phyloP scores from a whole-genome alignment of 2,888 invertebrate species.

The Acanthosoma haemorrhoidale region DNA sequence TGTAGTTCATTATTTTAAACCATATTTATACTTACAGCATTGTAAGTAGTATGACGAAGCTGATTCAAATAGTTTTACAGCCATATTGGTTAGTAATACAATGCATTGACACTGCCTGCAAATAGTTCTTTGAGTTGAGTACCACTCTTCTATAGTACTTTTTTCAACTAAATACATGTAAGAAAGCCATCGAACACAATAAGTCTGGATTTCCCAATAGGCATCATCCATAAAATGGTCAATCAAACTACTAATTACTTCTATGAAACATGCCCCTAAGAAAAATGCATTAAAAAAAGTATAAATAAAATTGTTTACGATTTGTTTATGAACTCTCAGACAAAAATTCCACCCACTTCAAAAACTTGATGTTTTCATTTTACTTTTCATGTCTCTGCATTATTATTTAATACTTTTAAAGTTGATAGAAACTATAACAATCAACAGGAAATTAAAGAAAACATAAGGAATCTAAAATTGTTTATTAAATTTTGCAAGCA shows the following conservation, averaged over 20 bases:
- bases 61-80: background rate
- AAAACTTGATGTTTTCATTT: no score
- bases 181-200: background rate
- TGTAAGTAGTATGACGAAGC: background rate
- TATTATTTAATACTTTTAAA: no score
- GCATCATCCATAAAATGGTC: background rate
- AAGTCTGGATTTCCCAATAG: constrained; percentile 17
- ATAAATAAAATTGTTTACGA: no score
- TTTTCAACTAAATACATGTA: constrained; percentile 1
- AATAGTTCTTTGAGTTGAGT: background rate
- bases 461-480: no score
- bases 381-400: no score
- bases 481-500: no score
- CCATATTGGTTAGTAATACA: background rate
- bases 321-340: no score
- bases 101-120: background rate
- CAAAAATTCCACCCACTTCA: no score
- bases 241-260: background rate
- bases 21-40: constrained; percentile 2
- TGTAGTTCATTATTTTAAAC: no score
- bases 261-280: constrained; percentile 19
- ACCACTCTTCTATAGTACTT: background rate
- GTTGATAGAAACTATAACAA: no score
- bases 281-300: no score
- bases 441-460: no score